phyloP scores from a whole-genome alignment of 2,797 vertebrate species.

The Labeo calbasu region DNA sequence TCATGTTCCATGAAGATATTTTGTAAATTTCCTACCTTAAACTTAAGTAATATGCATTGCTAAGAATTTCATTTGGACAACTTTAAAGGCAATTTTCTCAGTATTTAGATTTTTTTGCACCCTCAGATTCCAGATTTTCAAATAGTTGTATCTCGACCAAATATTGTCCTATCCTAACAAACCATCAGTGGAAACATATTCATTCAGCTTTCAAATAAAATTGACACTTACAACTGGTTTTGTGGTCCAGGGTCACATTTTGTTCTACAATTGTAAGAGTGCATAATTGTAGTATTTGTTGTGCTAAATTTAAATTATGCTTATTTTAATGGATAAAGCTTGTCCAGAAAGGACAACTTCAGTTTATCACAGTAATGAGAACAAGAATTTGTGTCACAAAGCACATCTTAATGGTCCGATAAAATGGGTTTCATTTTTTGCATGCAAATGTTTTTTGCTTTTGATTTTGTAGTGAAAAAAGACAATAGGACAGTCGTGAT shows the following conservation, averaged over 20 bases:
- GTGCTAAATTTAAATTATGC: neutral
- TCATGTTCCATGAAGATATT: no score
- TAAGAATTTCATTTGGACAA: neutral
- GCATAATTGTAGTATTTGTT: neutral
- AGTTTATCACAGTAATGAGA: neutral
- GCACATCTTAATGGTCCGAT: neutral
- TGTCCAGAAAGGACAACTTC: neutral
- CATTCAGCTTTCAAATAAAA: no score
- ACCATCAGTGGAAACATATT: no score
- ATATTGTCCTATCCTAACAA: no score
- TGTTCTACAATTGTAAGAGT: neutral
- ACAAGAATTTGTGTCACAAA: neutral
- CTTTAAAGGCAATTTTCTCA: no score
- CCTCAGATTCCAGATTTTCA: no score
- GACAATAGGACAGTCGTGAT: neutral
- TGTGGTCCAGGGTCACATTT: no score
- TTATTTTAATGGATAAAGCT: neutral
- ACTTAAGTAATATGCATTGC: no score
- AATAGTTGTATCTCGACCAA: no score
- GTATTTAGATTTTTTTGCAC: no score
- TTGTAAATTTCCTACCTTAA: no score
- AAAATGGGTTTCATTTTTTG: neutral
- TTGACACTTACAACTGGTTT: no score
- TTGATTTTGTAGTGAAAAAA: neutral
- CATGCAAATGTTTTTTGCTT: neutral